Percentiles rank a stretch among this genome's conserved stretches.
phyloP scores from a whole-genome alignment of 2,888 invertebrate species.

The Macrophya annulata region DNA sequence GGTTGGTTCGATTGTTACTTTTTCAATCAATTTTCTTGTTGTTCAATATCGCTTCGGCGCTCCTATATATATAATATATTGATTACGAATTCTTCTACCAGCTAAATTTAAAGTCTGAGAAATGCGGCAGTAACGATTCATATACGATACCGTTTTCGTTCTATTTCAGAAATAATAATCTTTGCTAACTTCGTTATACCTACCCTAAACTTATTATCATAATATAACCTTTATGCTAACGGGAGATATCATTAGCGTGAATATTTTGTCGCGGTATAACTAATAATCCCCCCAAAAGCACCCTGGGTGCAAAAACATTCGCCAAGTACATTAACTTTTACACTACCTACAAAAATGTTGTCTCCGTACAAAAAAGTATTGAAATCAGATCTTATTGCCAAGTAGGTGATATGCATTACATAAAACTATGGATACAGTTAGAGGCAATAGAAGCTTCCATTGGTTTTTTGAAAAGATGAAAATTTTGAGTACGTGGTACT shows the following conservation, averaged over 20 bases:
- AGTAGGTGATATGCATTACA: too few relatives aligned
- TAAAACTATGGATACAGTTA: too few relatives aligned
- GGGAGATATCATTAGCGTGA: constrained; percentile 1
- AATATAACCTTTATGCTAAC: constrained; percentile 5
- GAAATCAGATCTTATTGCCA: too few relatives aligned
- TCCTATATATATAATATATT: too few relatives aligned
- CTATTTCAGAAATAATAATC: background rate
- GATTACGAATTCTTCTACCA: background rate
- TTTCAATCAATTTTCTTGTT: constrained; percentile 10
- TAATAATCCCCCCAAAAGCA: too few relatives aligned
- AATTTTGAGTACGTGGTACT: too few relatives aligned
- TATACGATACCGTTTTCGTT: background rate
- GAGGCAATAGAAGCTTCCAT: too few relatives aligned
- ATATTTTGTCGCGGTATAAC: background rate
- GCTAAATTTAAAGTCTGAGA: background rate
- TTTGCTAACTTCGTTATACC: background rate
- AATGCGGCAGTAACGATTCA: background rate
- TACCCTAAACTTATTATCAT: background rate
- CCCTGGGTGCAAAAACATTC: too few relatives aligned
- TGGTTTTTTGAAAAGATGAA: too few relatives aligned
- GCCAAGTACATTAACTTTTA: too few relatives aligned
- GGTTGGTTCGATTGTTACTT: background rate
- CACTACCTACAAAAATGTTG: too few relatives aligned
- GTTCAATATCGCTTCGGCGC: background rate
- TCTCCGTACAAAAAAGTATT: too few relatives aligned